Conservation (phyloP, 2,113 vertebrate genomes). For the Saccopteryx bilineata region DNA sequence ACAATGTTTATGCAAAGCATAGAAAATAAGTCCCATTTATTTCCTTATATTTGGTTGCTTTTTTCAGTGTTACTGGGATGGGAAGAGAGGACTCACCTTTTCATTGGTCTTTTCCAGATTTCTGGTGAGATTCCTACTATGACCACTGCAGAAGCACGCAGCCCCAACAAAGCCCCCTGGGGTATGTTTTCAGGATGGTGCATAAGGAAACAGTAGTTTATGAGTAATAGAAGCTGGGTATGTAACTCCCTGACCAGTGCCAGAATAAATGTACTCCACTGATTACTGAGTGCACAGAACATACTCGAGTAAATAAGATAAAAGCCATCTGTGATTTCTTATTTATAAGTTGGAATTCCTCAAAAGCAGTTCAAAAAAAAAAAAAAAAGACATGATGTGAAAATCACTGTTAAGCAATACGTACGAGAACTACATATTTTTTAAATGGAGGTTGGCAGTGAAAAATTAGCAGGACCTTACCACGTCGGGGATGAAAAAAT, state of each 20-base stretch:
- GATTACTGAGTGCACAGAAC: constrained; percentile 63
- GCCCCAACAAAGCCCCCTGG: constrained; percentile 53
- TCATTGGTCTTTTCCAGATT: constrained; percentile 63
- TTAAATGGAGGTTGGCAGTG: constrained; percentile 61
- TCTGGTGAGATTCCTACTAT: constrained; percentile 68
- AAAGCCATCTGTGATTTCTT: constrained; percentile 58
- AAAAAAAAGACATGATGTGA: neutral
- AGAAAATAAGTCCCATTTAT: constrained; percentile 70
- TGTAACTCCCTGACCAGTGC: constrained; percentile 63
- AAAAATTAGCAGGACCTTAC: constrained; percentile 65
- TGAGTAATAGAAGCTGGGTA: constrained; percentile 65
- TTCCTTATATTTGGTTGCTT: constrained; percentile 59
- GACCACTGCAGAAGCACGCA: neutral
- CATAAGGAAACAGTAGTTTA: constrained; percentile 74
- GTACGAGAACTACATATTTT: constrained; percentile 21
- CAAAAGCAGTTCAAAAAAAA: constrained; percentile 41
- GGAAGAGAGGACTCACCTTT: constrained; percentile 56
- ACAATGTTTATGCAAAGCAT: constrained; percentile 65
- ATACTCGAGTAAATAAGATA: constrained; percentile 73
- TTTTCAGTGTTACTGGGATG: constrained; percentile 50
- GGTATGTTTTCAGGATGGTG: constrained; percentile 68
- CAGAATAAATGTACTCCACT: constrained; percentile 54
- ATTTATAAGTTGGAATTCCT: constrained; percentile 68
- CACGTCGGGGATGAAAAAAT: constrained; percentile 58
- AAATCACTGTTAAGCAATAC: constrained; percentile 64